These are phyloP conservation scores for Apotomis betuletana DNA, from an alignment of 2,888 invertebrate species.

Conservation along the genomic window DNA sequence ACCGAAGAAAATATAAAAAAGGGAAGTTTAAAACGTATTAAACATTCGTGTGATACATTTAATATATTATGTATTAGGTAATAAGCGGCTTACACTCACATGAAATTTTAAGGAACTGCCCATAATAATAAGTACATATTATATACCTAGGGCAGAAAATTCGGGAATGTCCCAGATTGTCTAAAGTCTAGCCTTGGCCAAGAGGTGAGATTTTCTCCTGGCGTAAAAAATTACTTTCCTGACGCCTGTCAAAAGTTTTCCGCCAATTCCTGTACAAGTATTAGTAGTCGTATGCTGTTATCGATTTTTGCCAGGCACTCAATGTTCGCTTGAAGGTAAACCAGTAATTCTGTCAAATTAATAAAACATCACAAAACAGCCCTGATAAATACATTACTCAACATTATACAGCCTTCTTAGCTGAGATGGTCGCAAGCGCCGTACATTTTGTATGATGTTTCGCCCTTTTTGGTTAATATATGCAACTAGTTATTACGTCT, in stretches of 20 bases:
- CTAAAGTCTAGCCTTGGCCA: too few relatives aligned
- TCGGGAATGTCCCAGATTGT: too few relatives aligned
- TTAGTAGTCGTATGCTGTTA: too few relatives aligned
- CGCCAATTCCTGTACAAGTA: not conserved
- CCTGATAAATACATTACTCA: slow-evolving; percentile 18
- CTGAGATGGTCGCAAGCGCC: not conserved
- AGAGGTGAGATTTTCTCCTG: too few relatives aligned
- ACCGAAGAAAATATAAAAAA: too few relatives aligned
- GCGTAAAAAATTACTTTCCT: not conserved
- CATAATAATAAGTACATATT: too few relatives aligned
- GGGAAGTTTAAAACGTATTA: too few relatives aligned
- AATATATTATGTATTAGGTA: too few relatives aligned
- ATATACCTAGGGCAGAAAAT: too few relatives aligned
- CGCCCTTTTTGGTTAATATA: not conserved
- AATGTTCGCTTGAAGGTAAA: not conserved
- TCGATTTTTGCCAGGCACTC: not conserved
- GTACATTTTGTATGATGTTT: not conserved
- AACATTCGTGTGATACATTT: too few relatives aligned
- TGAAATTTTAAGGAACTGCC: too few relatives aligned
- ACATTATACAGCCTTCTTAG: not conserved
- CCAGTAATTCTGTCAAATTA: not conserved
- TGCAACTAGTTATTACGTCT: not conserved
- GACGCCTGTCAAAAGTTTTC: not conserved
- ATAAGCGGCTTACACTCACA: too few relatives aligned
- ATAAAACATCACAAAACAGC: slow-evolving; percentile 4